Conservation (phyloP, 1,140 invertebrate genomes). For the Steinernema khuongi region DNA sequence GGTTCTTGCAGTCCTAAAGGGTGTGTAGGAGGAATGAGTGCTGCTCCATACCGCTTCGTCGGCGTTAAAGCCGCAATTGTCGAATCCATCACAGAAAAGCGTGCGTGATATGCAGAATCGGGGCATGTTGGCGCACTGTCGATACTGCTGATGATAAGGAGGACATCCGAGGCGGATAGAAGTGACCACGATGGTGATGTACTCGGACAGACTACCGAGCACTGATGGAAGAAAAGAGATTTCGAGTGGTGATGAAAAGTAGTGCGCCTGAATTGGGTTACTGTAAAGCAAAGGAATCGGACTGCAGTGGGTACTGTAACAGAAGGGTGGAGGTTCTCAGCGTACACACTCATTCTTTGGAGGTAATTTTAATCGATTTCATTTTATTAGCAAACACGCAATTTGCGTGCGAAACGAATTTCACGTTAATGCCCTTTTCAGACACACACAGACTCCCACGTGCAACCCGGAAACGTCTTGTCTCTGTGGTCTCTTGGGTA, state of each 20-base stretch:
- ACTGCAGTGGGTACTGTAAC: background rate
- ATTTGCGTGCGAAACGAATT: no score
- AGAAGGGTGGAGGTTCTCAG: no score
- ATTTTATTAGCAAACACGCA: no score
- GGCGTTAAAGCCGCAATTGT: background rate
- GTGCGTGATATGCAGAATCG: background rate
- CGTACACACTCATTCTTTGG: no score
- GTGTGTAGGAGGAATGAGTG: background rate
- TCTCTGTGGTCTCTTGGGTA: no score
- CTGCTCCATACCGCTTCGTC: background rate
- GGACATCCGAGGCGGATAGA: background rate
- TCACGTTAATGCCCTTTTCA: no score
- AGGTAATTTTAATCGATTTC: no score
- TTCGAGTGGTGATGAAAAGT: background rate
- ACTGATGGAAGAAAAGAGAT: background rate
- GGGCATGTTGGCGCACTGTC: background rate
- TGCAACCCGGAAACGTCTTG: no score
- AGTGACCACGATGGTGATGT: background rate
- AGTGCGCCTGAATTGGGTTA: background rate
- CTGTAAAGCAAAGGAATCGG: background rate
- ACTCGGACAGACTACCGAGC: background rate
- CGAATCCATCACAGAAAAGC: background rate
- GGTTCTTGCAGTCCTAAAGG: constrained; percentile 4
- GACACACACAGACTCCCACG: no score
- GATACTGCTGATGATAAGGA: background rate